phyloP scores from a whole-genome alignment of 2,113 vertebrate genomes.

The Electrona antarctica region DNA sequence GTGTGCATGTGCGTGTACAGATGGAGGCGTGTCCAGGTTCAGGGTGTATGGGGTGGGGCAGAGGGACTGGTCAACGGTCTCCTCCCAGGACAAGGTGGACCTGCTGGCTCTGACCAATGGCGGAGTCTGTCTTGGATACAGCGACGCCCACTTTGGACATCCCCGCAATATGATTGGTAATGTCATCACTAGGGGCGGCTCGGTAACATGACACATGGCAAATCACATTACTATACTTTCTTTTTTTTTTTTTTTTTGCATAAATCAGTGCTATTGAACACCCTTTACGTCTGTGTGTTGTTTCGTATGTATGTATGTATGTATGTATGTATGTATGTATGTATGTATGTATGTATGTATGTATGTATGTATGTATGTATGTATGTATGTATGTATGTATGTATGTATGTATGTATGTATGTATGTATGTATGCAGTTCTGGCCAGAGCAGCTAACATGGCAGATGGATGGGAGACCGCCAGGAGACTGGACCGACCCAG shows the following conservation, averaged over 20 bases:
- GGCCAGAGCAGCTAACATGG: conserved; percentile 77
- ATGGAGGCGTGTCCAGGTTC: conserved; percentile 85
- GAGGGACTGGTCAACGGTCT: conserved; percentile 75
- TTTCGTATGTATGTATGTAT: too few species aligned
- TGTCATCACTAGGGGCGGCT: background rate
- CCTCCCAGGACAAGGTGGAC: conserved; percentile 73
- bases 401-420: background rate
- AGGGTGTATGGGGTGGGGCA: conserved; percentile 82
- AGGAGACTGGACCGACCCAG: conserved; percentile 82
- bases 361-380: background rate
- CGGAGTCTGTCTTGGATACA: conserved; percentile 86
- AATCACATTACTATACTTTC: too few species aligned
- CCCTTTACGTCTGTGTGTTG: too few species aligned
- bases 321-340: too few species aligned
- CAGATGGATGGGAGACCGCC: conserved; percentile 86
- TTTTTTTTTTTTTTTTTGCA: too few species aligned
- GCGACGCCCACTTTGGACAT: conserved; percentile 85
- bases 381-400: background rate
- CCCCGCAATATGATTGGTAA: conserved; percentile 87
- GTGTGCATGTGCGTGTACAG: conserved; percentile 57
- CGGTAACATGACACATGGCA: too few species aligned
- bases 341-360: too few species aligned
- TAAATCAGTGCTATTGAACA: too few species aligned
- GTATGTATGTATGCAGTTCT: conserved; percentile 66
- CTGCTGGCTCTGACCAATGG: conserved; percentile 81